Conservation (phyloP, 2,113 vertebrate species). For the Phainopepla nitens region DNA sequence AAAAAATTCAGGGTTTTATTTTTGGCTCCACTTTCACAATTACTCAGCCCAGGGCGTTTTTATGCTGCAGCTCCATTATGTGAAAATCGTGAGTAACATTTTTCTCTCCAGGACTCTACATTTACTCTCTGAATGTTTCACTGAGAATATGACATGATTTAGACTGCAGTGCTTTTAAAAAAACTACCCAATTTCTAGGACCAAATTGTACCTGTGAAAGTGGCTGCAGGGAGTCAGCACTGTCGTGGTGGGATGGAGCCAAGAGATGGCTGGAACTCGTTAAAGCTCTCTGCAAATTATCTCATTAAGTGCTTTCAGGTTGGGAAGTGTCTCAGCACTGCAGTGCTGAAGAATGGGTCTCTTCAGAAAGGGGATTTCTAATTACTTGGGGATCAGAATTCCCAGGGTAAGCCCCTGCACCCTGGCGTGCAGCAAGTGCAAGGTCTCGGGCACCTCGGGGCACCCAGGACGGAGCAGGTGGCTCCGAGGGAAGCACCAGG, state of each 20-base stretch:
- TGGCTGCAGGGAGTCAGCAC: background rate
- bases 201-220: background rate
- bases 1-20: background rate
- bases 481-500: rapidly evolving
- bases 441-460: rapidly evolving
- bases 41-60: background rate
- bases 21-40: background rate
- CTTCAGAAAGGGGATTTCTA: background rate
- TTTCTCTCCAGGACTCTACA: conserved; percentile 1
- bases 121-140: background rate
- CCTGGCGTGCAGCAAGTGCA: rapidly evolving
- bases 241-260: background rate
- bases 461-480: background rate
- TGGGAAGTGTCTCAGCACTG: background rate
- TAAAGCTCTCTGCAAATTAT: background rate
- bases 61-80: background rate
- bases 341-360: background rate
- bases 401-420: background rate
- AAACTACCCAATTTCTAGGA: background rate
- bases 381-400: background rate
- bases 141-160: background rate
- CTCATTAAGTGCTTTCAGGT: background rate
- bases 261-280: background rate
- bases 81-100: background rate
- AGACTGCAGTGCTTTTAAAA: background rate